phyloP scores from a whole-genome alignment of 2,113 vertebrate genomes.

The Pachypanchax playfairii region DNA sequence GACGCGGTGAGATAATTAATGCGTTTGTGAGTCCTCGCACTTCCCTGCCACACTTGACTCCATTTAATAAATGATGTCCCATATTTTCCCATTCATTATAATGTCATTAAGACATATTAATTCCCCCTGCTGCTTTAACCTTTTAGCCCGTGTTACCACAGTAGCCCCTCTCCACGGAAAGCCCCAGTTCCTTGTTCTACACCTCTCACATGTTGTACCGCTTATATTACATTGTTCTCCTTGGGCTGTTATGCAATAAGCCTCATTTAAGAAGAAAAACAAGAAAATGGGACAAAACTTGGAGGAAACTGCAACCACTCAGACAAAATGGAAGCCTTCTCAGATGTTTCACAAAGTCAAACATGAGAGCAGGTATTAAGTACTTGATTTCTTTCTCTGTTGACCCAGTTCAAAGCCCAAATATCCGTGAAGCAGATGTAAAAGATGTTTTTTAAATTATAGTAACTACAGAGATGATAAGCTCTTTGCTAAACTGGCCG shows the following conservation, averaged over 20 bases:
- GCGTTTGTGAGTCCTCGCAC: slow-evolving; percentile 73
- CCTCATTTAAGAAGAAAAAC: slow-evolving; percentile 40
- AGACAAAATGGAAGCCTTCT: slow-evolving; percentile 24
- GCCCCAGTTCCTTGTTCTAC: slow-evolving; percentile 67
- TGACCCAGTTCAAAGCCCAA: slow-evolving; percentile 63
- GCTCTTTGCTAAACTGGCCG: slow-evolving; percentile 31
- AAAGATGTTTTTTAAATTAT: slow-evolving; percentile 43
- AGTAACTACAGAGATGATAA: slow-evolving; percentile 34
- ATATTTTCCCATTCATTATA: slow-evolving; percentile 83
- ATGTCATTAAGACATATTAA: slow-evolving; percentile 83
- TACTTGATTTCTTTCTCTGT: slow-evolving; percentile 48
- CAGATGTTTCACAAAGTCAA: slow-evolving; percentile 64
- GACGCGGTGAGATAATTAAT: slow-evolving; percentile 77
- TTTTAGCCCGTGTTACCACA: slow-evolving; percentile 68
- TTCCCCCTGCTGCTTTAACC: slow-evolving; percentile 79
- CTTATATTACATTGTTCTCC: slow-evolving; percentile 59
- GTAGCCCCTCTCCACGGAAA: slow-evolving; percentile 56
- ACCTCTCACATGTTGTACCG: slow-evolving; percentile 57
- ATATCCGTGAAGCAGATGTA: slow-evolving; percentile 43
- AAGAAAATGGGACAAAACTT: slow-evolving; percentile 68
- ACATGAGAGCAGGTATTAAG: slow-evolving; percentile 58
- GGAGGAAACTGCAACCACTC: slow-evolving; percentile 2
- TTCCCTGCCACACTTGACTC: slow-evolving; percentile 81
- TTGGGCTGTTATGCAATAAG: slow-evolving; percentile 59
- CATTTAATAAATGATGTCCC: slow-evolving; percentile 81